Evolutionary conservation across 2,888 invertebrate species (phyloP).

Genomic region (Ophioninae sp.): DNA sequence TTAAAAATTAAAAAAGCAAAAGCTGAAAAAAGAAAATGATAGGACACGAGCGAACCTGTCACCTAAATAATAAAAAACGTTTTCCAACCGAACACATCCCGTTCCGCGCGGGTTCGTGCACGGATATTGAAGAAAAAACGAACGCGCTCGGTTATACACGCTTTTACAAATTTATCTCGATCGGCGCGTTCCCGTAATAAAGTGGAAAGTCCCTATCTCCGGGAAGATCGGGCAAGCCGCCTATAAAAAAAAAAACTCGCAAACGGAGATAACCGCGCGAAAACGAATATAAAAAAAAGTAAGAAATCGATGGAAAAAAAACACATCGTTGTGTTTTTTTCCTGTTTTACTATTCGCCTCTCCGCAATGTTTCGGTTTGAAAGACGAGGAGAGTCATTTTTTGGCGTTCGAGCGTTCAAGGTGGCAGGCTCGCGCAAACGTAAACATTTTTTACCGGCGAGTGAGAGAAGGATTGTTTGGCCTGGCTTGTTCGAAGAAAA

Average conservation of each 20-base stretch:
- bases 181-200: neutral
- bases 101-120: neutral
- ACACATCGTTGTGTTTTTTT: neutral
- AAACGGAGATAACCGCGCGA: neutral
- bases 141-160: neutral
- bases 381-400: neutral
- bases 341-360: neutral
- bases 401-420: neutral
- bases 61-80: neutral
- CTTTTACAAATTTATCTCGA: neutral
- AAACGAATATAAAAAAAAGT: neutral
- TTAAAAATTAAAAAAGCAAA: neutral
- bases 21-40: neutral
- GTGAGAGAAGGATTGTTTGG: constrained; percentile 8
- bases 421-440: neutral
- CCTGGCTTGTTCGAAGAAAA: constrained; percentile 3
- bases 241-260: neutral
- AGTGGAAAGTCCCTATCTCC: neutral
- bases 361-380: neutral
- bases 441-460: neutral
- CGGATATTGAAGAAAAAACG: neutral
- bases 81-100: neutral
- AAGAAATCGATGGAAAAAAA: neutral
- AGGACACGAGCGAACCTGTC: neutral
- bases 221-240: neutral